A percentile compares a stretch with the other conserved stretches of the same genome.
Evolutionary conservation across 2,888 invertebrate species (phyloP).

Genomic region (Clepsis dumicolana): DNA sequence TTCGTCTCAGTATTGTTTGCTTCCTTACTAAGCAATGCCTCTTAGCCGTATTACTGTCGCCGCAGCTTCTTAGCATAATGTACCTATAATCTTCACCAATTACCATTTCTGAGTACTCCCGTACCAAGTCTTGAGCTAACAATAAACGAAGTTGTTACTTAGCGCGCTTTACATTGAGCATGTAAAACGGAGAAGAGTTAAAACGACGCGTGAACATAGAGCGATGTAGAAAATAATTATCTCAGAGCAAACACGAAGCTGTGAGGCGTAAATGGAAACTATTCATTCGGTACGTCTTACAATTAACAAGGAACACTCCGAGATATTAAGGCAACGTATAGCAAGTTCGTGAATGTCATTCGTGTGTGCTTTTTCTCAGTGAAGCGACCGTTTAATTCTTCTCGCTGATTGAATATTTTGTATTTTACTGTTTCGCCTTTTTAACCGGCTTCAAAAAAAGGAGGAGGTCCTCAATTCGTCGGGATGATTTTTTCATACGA

Average conservation of each 20-base stretch:
- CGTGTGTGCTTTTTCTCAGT: slow-evolving; percentile 22
- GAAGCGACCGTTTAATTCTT: slow-evolving; percentile 6
- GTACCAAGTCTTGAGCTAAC: slow-evolving; percentile 20
- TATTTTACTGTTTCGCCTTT: background rate
- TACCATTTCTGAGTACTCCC: slow-evolving; percentile 26
- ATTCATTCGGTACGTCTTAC: slow-evolving; percentile 40
- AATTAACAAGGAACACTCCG: slow-evolving; percentile 38
- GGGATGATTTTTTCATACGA: too few relatives aligned
- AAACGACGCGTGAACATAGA: slow-evolving; percentile 31
- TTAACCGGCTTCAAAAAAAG: background rate
- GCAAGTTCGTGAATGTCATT: slow-evolving; percentile 22
- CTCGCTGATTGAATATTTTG: background rate
- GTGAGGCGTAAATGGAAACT: slow-evolving; percentile 41
- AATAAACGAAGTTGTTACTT: slow-evolving; percentile 25
- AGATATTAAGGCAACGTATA: slow-evolving; percentile 26
- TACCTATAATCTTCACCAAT: slow-evolving; percentile 39
- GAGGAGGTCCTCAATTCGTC: too few relatives aligned
- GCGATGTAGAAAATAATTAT: slow-evolving; percentile 42
- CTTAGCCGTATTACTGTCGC: slow-evolving; percentile 27
- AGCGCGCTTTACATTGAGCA: slow-evolving; percentile 28
- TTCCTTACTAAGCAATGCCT: slow-evolving; percentile 11
- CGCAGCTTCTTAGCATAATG: slow-evolving; percentile 34
- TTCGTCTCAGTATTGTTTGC: slow-evolving; percentile 12
- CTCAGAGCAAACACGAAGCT: slow-evolving; percentile 37
- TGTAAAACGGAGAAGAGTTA: slow-evolving; percentile 20